Conservation (phyloP, 2,797 vertebrate genomes). For the Acridotheres tristis region DNA sequence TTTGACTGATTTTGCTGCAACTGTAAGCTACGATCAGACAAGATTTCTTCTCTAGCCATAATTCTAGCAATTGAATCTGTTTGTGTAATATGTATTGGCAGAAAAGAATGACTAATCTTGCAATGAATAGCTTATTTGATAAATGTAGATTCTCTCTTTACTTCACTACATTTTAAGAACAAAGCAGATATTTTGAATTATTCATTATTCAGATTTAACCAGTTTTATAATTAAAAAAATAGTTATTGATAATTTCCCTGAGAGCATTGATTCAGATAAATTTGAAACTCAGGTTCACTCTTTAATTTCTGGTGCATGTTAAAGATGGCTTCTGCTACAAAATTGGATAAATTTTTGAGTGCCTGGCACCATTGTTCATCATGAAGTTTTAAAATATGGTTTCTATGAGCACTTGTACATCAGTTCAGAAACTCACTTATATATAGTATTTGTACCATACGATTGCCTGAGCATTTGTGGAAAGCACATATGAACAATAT, state of each 20-base stretch:
- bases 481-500: neutral
- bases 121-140: conserved; percentile 45
- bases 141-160: conserved; percentile 9
- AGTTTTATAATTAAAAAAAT: neutral
- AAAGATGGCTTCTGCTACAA: neutral
- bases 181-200: conserved; percentile 29
- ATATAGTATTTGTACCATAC: neutral
- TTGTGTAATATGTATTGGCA: conserved; percentile 33
- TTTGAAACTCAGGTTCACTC: neutral
- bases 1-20: conserved; percentile 24
- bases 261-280: neutral
- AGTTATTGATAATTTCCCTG: neutral
- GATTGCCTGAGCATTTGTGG: neutral
- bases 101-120: conserved; percentile 23
- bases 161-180: neutral
- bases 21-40: neutral
- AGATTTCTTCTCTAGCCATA: conserved; percentile 1
- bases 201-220: conserved; percentile 9
- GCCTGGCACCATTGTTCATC: neutral
- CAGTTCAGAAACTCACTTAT: neutral
- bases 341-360: neutral
- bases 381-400: neutral
- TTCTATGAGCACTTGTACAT: neutral
- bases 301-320: neutral
- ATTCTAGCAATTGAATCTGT: conserved; percentile 9